Evolutionary conservation across 2,888 invertebrate species (phyloP).

Genomic region (Hartigia nigra): DNA sequence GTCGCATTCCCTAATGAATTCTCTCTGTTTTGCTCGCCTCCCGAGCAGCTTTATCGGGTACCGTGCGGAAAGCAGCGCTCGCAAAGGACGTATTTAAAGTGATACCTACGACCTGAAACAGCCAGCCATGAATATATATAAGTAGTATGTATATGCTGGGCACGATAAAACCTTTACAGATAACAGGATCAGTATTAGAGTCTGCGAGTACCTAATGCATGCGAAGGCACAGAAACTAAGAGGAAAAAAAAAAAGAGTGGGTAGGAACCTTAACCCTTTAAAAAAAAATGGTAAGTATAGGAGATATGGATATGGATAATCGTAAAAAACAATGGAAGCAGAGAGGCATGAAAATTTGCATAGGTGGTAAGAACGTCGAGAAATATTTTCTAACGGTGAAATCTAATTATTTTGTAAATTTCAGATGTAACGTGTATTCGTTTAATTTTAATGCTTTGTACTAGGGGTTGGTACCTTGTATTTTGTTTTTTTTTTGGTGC

Average conservation of each 20-base stretch:
- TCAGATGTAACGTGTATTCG: background rate
- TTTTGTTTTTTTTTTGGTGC: background rate
- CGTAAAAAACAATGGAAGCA: background rate
- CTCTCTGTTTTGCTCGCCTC: constrained; percentile 22
- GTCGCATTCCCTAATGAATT: constrained; percentile 22
- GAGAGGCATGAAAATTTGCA: background rate
- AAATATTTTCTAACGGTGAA: background rate
- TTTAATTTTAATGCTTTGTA: background rate
- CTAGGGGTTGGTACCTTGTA: background rate
- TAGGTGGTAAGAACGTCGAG: background rate
- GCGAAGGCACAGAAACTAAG: background rate
- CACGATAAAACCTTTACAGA: background rate
- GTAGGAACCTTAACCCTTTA: background rate
- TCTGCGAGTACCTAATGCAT: background rate
- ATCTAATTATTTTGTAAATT: background rate
- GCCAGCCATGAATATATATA: background rate
- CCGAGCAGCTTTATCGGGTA: constrained; percentile 15
- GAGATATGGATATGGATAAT: background rate
- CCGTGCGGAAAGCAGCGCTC: constrained; percentile 14
- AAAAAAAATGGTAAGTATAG: background rate
- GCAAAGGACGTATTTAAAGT: background rate
- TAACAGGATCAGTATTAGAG: background rate
- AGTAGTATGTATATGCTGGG: background rate
- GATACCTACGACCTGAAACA: background rate
- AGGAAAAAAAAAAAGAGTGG: background rate